Evolutionary conservation across 37 sponge, comb jelly and placozoan species (phyloP).

Genomic region (Oopsacas minuta): DNA sequence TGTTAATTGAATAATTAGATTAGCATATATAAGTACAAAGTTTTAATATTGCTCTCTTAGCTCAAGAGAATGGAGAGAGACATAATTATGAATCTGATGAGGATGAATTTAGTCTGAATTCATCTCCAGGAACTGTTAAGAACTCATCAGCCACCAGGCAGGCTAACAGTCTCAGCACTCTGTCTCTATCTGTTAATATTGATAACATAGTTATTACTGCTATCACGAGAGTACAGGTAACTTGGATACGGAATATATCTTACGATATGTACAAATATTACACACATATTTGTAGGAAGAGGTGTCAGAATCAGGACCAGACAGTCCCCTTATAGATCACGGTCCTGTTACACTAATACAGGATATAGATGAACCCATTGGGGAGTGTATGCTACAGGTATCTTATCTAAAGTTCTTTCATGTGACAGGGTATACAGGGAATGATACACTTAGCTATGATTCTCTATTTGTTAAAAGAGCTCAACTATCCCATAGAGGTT

Average conservation of each 20-base stretch:
- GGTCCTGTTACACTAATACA: neutral
- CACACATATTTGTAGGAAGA: neutral
- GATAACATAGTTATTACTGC: neutral
- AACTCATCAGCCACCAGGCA: neutral
- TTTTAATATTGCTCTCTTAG: neutral
- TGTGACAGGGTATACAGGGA: neutral
- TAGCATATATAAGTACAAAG: neutral
- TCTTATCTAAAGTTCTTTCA: neutral
- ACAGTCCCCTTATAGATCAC: neutral
- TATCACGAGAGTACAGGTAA: neutral
- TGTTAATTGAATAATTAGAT: neutral
- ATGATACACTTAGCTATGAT: neutral
- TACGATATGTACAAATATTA: too few species aligned
- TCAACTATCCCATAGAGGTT: neutral
- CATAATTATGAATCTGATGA: neutral
- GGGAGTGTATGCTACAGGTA: neutral
- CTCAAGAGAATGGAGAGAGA: neutral
- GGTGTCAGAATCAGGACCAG: neutral
- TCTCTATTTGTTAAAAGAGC: neutral
- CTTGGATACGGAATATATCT: too few species aligned
- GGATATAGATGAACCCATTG: neutral
- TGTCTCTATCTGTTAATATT: neutral
- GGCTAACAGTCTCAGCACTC: neutral
- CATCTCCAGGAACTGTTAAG: neutral
- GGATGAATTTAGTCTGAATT: neutral